Conservation (phyloP, 2,888 invertebrate genomes). For the Byasa hedistus region DNA sequence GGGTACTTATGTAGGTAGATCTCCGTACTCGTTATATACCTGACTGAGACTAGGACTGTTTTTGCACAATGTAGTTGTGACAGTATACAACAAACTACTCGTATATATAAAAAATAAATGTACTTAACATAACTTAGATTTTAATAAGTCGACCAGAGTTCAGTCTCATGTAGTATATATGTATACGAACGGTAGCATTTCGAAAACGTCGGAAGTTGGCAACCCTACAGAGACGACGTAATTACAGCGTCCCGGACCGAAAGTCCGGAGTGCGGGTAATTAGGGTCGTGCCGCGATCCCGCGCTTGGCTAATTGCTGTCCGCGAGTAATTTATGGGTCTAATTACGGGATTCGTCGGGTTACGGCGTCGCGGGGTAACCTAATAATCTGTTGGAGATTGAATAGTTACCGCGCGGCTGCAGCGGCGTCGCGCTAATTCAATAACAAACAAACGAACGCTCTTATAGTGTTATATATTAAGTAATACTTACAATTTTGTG, state of each 20-base stretch:
- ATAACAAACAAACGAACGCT: not conserved
- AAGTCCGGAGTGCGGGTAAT: conserved; percentile 39
- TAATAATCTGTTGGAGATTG: conserved; percentile 27
- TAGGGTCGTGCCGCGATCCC: conserved; percentile 33
- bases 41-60: too few species aligned
- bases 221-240: conserved; percentile 38
- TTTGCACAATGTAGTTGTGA: too few species aligned
- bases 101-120: too few species aligned
- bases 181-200: not conserved
- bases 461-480: too few species aligned
- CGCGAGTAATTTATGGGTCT: conserved; percentile 36
- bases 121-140: too few species aligned
- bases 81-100: too few species aligned
- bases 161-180: too few species aligned
- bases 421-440: not conserved
- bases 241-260: conserved; percentile 43
- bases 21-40: too few species aligned
- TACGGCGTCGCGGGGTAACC: conserved; percentile 14
- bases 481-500: too few species aligned
- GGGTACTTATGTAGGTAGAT: too few species aligned
- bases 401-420: conserved; percentile 19
- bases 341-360: conserved; percentile 30
- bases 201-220: not conserved
- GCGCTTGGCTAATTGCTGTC: conserved; percentile 41
- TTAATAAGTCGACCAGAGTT: too few species aligned